These are phyloP conservation scores for Tanypteryx hageni DNA, from an alignment of 2,888 invertebrate genomes.

Conservation along the genomic window DNA sequence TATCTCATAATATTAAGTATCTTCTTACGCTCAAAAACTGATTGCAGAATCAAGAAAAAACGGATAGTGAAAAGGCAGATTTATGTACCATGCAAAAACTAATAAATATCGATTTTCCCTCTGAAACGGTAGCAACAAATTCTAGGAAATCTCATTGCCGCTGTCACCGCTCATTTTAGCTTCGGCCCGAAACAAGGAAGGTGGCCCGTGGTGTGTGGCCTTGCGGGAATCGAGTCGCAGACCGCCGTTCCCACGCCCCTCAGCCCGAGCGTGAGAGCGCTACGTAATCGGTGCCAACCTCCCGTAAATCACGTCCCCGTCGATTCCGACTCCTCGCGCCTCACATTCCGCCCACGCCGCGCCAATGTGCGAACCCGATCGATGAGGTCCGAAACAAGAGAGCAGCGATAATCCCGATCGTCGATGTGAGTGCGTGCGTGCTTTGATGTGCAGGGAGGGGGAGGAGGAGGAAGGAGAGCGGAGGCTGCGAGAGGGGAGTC, in stretches of 20 bases:
- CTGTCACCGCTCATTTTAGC: no score
- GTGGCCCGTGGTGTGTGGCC: neutral
- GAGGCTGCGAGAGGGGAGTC: neutral
- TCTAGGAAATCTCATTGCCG: no score
- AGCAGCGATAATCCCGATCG: neutral
- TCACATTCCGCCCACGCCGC: neutral
- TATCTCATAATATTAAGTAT: no score
- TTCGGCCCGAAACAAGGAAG: neutral
- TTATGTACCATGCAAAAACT: no score
- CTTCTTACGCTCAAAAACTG: no score
- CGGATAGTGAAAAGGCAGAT: no score
- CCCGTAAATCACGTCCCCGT: neutral
- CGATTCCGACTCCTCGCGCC: neutral
- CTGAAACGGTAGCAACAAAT: no score
- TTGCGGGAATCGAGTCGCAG: neutral
- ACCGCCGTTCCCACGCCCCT: neutral
- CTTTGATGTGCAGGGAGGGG: no score
- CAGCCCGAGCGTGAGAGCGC: neutral
- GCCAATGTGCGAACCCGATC: slow-evolving; percentile 1
- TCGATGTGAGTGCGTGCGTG: no score
- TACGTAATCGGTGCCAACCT: neutral
- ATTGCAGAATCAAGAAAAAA: no score
- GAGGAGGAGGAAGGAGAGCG: no score
- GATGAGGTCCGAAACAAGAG: slow-evolving; percentile 7
- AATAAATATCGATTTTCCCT: no score